These are phyloP conservation scores for Euzetes globulus DNA, from an alignment of 2,888 invertebrate genomes.

Conservation along the genomic window DNA sequence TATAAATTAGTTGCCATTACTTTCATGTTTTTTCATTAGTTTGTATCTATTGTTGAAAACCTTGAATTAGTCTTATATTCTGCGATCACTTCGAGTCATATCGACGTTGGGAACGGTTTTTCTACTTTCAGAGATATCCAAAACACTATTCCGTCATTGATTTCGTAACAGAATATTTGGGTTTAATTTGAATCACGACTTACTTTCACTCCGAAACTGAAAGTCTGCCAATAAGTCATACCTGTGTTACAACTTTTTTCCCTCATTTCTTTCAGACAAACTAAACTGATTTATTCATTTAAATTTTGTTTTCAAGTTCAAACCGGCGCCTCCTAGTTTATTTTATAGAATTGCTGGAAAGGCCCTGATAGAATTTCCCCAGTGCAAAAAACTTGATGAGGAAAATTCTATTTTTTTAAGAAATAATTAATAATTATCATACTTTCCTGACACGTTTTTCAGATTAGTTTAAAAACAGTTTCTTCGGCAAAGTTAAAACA, in stretches of 20 bases:
- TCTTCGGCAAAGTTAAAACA: too few species aligned
- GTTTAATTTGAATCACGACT: constrained; percentile 1
- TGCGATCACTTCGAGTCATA: neutral
- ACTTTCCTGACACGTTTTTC: too few species aligned
- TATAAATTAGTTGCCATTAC: neutral
- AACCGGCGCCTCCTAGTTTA: too few species aligned
- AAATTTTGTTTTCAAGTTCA: too few species aligned
- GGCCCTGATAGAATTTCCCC: too few species aligned
- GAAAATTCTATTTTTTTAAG: too few species aligned
- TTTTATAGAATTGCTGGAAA: too few species aligned
- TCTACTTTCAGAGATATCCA: too few species aligned
- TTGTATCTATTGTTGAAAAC: constrained; percentile 5
- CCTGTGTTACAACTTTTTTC: neutral
- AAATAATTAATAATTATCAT: too few species aligned
- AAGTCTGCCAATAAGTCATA: neutral
- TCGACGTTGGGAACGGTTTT: neutral
- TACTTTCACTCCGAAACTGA: neutral
- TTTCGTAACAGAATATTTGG: neutral
- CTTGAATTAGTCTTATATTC: constrained; percentile 18
- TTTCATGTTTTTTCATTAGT: neutral
- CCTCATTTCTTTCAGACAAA: neutral
- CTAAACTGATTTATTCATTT: too few species aligned
- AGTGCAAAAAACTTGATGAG: too few species aligned
- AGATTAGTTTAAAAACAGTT: too few species aligned
- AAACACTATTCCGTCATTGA: neutral